Evolutionary conservation across 2,888 invertebrate genomes (phyloP).

Genomic region (Dioctria rufipes): DNA sequence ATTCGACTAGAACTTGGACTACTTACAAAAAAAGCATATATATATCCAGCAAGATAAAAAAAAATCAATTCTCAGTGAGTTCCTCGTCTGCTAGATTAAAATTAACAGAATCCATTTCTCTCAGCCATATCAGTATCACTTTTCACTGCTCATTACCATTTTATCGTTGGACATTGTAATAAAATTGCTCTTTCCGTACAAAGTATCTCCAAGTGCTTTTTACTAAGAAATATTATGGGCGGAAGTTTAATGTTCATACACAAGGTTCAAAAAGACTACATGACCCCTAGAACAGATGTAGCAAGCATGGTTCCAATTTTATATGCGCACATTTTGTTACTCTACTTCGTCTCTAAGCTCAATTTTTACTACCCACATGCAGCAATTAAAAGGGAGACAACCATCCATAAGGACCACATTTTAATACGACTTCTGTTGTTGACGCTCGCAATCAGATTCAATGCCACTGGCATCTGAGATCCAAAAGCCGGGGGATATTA

Average conservation of each 20-base stretch:
- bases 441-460: slow-evolving; percentile 20
- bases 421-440: slow-evolving; percentile 15
- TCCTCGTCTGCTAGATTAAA: not conserved
- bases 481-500: slow-evolving; percentile 11
- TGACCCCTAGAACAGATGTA: slow-evolving; percentile 4
- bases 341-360: not conserved
- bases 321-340: not conserved
- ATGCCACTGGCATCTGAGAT: slow-evolving; percentile 20
- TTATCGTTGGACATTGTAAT: slow-evolving; percentile 34
- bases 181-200: slow-evolving; percentile 19
- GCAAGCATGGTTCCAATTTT: not conserved
- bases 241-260: slow-evolving; percentile 16
- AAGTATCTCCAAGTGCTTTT: not conserved
- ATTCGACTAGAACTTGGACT: too few species aligned
- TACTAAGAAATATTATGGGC: slow-evolving; percentile 20
- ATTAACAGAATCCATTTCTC: not conserved
- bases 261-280: slow-evolving; percentile 5
- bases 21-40: too few species aligned
- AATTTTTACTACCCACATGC: slow-evolving; percentile 44
- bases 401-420: not conserved
- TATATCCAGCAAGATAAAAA: too few species aligned
- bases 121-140: slow-evolving; percentile 12
- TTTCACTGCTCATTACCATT: slow-evolving; percentile 31
- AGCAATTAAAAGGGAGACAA: slow-evolving; percentile 34
- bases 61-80: too few species aligned